Base-by-base conservation (phyloP, 2,797 vertebrate genomes). In the Trematomus bernacchii region DNA sequence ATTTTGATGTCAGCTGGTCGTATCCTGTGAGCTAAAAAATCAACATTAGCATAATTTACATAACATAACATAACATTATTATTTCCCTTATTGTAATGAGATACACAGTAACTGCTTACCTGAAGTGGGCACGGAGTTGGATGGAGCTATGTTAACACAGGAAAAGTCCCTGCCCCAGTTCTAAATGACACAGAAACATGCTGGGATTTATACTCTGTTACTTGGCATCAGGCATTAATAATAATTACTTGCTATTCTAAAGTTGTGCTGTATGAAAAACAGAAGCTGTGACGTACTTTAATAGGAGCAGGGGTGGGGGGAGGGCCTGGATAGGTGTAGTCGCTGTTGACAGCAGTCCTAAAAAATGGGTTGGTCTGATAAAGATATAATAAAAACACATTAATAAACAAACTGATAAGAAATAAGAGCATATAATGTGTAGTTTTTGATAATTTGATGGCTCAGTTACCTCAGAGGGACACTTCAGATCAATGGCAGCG, bases 151-250 rank as follows among this genome's bases (percentile, higher is more conserved):
- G 67, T 85, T 80, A 6, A 30, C 52, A 61, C 98, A 99, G 0
- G 82, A 87, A 87, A 99, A 94, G 68, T 99, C 95, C 77, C 96
- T 96, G 46, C 98, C 98, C 97, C 97, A 99, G 23, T 97, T 96
- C 98, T 99, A 87, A 86, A 91, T 2, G 79, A 69, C 21, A 65
- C 68, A 92, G 66, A 66, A 66, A 67, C 2, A 50, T 16, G 0
- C 52, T 58, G 4, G 33, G 0, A 9, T 67, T 50, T 51, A 3
- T 50, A 21, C 59, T 37, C 13, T 8, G 6, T 63, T 4, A 11
- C 0, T 50, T 43, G 6, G 1, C 16, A 54, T 63, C 2, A 13
- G 50, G 12, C 18, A n/a, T 47, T 3, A 44, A 54, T 66, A 33
- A 27, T 30, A 52, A 61, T 33, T 1, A 42, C 27, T n/a, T 55